Evolutionary conservation across 1,140 invertebrate genomes (phyloP).

Genomic region (Tyrophagus putrescentiae): DNA sequence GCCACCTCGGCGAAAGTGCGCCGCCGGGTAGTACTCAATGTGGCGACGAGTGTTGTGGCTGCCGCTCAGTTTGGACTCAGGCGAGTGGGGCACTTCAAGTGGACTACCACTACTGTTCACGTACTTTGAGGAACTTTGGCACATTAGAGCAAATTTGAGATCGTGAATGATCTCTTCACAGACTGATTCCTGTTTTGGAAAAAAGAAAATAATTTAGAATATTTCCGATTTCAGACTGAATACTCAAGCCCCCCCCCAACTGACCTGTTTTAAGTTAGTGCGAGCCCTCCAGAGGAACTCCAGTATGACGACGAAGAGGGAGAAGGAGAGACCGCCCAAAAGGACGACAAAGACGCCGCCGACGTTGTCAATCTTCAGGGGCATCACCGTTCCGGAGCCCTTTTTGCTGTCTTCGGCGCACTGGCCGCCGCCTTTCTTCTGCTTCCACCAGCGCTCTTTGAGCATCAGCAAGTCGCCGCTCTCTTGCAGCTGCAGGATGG

Average conservation of each 20-base stretch:
- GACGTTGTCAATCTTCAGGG: conserved; percentile 31
- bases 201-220: conserved; percentile 7
- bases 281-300: conserved; percentile 27
- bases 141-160: conserved; percentile 30
- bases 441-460: conserved; percentile 34
- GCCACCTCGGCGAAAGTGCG: no score
- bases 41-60: no score
- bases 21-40: no score
- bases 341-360: conserved; percentile 42
- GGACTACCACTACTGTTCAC: no score
- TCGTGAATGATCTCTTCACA: conserved; percentile 30
- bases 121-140: conserved; percentile 29
- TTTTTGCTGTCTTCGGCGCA: conserved; percentile 26
- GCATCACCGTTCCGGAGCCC: conserved; percentile 23
- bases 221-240: neutral
- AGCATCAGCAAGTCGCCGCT: conserved; percentile 33
- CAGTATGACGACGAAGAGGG: conserved; percentile 27
- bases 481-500: conserved; percentile 37
- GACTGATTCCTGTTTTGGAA: conserved; percentile 26
- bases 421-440: conserved; percentile 27
- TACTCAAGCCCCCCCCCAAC: neutral
- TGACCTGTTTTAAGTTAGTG: conserved; percentile 1
- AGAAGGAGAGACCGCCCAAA: conserved; percentile 34
- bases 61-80: no score
- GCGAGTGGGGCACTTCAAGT: no score